Evolutionary conservation across 1,140 invertebrate genomes (phyloP), one percentile per base, ranked within the genome.

Genomic region (Trachymyrmex cornetzi): DNA sequence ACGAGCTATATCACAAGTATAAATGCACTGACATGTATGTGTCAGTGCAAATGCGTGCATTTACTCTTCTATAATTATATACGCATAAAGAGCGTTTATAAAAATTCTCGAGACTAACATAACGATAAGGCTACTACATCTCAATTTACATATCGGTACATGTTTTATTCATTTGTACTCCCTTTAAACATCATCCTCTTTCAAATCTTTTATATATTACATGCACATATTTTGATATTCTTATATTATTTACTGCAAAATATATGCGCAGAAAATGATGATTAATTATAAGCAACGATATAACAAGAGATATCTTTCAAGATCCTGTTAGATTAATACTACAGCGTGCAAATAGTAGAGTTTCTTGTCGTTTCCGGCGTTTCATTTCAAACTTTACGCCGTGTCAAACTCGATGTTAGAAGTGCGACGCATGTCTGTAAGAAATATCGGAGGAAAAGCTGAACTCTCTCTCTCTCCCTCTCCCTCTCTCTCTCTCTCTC

Each of bases 321-420:
- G 6, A 81, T 55, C 34, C 30, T 38, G 16, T 81, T 72, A 57
- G 34, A 71, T 72, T 81, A 81, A 72, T 81, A 57, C 6, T 34
- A 16, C 24, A 1, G 24, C 24, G 61, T 38, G 22, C 44, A 59
- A 82, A 82, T 50, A 22, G 22, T 59, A 44, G 34, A 59, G n/a
- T 72, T 82, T 59, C 34, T 81, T 71, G 44, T 30, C 38, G 30
- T 44, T 82, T 82, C 80, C 55, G 80, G 55, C 80, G 19, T 59
- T 74, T 72, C 67, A 22, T 59, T 30, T 82, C 67, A 22, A 72
- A 59, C 53, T 74, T 82, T 82, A 72, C 24, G 80, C 53, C 55
- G 19, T 67, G 67, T 82, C 80, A 53, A 82, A 82, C 53, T 27
- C 55, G 66, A 81, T 71, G 64, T 71, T 22, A 30, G 53, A 24